A percentile compares a stretch with the other conserved stretches of the same genome.
Evolutionary conservation across 2,797 vertebrate species (phyloP).

Genomic region (Alcedo quadribrachys): DNA sequence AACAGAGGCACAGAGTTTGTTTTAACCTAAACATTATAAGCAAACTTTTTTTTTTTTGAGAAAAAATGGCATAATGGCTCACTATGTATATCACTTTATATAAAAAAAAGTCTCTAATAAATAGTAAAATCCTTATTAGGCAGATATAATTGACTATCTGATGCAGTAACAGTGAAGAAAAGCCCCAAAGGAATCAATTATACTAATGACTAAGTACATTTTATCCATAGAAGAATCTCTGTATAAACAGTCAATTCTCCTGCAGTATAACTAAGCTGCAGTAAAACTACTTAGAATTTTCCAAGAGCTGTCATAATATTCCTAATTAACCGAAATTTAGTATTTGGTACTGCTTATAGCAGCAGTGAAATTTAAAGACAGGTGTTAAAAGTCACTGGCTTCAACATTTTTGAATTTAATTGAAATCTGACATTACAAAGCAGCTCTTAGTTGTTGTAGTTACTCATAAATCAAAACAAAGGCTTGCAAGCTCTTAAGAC

Average conservation of each 20-base stretch:
- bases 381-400: neutral
- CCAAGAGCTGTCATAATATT: slow-evolving; percentile 28
- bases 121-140: slow-evolving; percentile 45
- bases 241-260: slow-evolving; percentile 18
- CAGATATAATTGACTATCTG: slow-evolving; percentile 13
- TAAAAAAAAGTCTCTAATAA: slow-evolving; percentile 50
- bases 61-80: slow-evolving; percentile 44
- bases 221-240: slow-evolving; percentile 27
- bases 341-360: neutral
- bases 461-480: slow-evolving; percentile 13
- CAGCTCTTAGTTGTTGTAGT: neutral
- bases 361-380: slow-evolving; percentile 24
- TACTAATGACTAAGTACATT: neutral
- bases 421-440: neutral
- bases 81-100: slow-evolving; percentile 47
- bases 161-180: neutral
- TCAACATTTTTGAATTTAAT: neutral
- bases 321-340: slow-evolving; percentile 21
- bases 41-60: slow-evolving; percentile 19
- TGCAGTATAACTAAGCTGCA: neutral
- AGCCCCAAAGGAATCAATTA: slow-evolving; percentile 41
- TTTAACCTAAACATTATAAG: neutral
- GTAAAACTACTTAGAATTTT: slow-evolving; percentile 9
- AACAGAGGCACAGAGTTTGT: neutral
- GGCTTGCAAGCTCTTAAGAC: neutral